Conservation (phyloP, 2,113 vertebrate genomes). For the Holacanthus passer region DNA sequence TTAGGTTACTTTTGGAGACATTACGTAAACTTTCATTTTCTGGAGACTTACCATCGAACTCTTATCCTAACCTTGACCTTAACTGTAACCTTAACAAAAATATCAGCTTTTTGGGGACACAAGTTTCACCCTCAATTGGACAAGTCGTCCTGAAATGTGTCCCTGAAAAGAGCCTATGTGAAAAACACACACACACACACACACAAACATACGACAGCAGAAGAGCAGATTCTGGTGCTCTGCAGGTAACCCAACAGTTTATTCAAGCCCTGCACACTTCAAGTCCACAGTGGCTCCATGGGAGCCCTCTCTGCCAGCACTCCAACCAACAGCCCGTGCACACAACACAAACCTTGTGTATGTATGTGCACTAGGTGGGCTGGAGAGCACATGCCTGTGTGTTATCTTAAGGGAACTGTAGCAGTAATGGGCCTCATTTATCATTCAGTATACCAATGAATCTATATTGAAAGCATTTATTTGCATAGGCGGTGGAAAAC, state of each 20-base stretch:
- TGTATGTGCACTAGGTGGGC: not conserved
- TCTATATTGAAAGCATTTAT: slow-evolving; percentile 26
- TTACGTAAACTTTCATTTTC: no score
- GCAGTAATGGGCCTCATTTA: slow-evolving; percentile 35
- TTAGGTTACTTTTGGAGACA: no score
- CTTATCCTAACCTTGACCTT: no score
- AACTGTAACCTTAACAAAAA: no score
- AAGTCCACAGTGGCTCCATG: not conserved
- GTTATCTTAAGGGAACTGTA: slow-evolving; percentile 14
- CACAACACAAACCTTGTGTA: not conserved
- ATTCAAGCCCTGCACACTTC: not conserved
- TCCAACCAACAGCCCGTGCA: not conserved
- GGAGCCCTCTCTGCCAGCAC: slow-evolving; percentile 8
- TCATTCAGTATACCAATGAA: slow-evolving; percentile 32
- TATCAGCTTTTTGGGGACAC: no score
- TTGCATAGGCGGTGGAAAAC: not conserved
- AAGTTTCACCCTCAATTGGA: no score
- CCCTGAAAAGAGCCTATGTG: no score
- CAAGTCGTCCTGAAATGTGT: no score
- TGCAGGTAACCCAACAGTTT: slow-evolving; percentile 23
- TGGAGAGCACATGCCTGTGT: not conserved
- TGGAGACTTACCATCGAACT: no score
- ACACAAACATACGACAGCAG: slow-evolving; percentile 16
- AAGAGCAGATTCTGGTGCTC: slow-evolving; percentile 3
- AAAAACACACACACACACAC: no score